These are phyloP conservation scores for Hypsopygia costalis DNA, from an alignment of 2,888 invertebrate genomes.

Conservation along the genomic window DNA sequence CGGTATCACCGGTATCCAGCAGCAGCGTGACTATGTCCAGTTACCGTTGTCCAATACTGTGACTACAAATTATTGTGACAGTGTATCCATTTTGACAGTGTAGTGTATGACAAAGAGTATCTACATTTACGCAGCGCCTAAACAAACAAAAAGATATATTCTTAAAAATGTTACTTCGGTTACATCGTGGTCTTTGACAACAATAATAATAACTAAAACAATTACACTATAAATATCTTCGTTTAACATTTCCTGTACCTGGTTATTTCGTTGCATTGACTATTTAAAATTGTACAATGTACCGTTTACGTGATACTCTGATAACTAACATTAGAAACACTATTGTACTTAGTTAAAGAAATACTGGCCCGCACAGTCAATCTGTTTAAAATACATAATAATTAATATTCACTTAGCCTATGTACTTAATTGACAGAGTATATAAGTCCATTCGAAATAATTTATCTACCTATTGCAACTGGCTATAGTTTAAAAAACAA, in stretches of 20 bases:
- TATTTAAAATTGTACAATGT: constrained; percentile 29
- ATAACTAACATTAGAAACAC: constrained; percentile 27
- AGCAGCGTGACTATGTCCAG: too few relatives aligned
- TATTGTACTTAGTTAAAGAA: constrained; percentile 28
- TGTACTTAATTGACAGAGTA: constrained; percentile 51
- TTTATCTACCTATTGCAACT: background rate
- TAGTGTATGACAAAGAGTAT: too few relatives aligned
- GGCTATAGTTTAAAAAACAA: background rate
- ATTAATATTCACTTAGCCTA: constrained; percentile 37
- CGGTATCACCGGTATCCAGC: too few relatives aligned
- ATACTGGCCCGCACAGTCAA: constrained; percentile 37
- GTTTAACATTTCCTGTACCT: constrained; percentile 45
- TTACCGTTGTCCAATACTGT: too few relatives aligned
- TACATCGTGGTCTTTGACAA: constrained; percentile 39
- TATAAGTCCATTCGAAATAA: constrained; percentile 17
- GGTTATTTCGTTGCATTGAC: constrained; percentile 58
- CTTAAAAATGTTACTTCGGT: constrained; percentile 31
- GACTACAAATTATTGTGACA: too few relatives aligned
- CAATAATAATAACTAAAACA: constrained; percentile 46
- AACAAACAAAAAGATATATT: constrained; percentile 34
- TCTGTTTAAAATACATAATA: constrained; percentile 19
- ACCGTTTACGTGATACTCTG: constrained; percentile 18
- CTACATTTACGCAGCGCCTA: too few relatives aligned
- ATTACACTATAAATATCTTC: constrained; percentile 46
- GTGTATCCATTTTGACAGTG: too few relatives aligned